phyloP scores from a whole-genome alignment of 2,113 vertebrate species.

The Sula dactylatra region DNA sequence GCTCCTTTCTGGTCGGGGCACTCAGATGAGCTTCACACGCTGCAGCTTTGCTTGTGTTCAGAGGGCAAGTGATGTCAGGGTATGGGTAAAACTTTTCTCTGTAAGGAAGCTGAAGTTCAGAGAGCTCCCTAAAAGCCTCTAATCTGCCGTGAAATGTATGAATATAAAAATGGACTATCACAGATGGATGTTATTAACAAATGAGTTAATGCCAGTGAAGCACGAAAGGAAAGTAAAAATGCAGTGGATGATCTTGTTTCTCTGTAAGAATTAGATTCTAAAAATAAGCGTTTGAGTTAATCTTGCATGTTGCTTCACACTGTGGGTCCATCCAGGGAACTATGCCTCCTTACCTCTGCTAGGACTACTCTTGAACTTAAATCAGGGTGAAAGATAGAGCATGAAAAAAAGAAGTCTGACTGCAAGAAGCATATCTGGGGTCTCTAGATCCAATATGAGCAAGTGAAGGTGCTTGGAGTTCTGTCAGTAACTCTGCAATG shows the following conservation, averaged over 20 bases:
- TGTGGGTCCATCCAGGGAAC: neutral
- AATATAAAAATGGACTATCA: neutral
- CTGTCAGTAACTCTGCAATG: neutral
- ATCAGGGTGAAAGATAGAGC: fast-evolving
- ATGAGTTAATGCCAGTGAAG: neutral
- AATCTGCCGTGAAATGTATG: neutral
- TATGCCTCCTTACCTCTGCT: neutral
- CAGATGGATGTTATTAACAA: slow-evolving; percentile 22
- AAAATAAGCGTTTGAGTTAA: neutral
- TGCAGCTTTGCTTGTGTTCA: neutral
- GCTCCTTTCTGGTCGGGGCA: neutral
- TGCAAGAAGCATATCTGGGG: neutral
- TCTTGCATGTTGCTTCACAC: neutral
- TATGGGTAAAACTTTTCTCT: neutral
- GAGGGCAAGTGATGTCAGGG: neutral
- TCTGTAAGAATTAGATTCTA: neutral
- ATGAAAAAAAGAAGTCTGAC: neutral
- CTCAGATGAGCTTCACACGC: fast-evolving
- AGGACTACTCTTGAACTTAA: neutral
- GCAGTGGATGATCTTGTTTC: neutral
- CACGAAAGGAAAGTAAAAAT: neutral
- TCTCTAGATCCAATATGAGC: neutral
- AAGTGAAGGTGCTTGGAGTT: neutral
- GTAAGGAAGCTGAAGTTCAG: neutral
- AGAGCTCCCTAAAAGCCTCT: neutral